Conservation (phyloP, 2,113 vertebrate genomes). For the Cochlearius cochlearius region DNA sequence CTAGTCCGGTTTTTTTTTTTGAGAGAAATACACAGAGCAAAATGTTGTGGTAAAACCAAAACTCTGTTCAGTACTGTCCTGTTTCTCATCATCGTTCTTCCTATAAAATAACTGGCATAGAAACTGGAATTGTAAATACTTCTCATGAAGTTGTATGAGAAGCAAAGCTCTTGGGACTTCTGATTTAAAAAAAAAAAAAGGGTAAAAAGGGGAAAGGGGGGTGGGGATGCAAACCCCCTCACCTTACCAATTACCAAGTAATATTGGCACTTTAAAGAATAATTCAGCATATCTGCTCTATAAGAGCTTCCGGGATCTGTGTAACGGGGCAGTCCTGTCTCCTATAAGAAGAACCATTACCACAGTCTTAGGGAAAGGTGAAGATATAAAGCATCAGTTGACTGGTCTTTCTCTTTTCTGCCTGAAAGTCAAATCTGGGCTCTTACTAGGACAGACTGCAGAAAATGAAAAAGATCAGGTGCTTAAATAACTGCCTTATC, state of each 20-base stretch:
- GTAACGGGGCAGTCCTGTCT: background rate
- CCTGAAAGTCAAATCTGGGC: background rate
- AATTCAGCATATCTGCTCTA: background rate
- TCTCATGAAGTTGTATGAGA: background rate
- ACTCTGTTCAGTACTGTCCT: background rate
- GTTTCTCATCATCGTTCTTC: background rate
- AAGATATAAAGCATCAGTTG: background rate
- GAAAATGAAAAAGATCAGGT: background rate
- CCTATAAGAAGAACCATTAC: background rate
- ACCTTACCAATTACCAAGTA: background rate
- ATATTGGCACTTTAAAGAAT: background rate
- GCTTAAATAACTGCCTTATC: background rate
- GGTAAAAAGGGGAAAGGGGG: accelerated
- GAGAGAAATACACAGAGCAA: background rate
- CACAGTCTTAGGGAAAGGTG: background rate
- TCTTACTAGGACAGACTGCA: background rate
- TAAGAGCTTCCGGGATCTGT: background rate
- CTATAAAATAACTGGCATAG: background rate
- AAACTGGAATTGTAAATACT: background rate
- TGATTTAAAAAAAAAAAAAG: background rate
- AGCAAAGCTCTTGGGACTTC: background rate
- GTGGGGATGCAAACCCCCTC: background rate
- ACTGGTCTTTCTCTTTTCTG: background rate
- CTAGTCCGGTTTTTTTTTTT: background rate
- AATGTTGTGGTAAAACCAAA: background rate